Evolutionary conservation across 1,140 invertebrate species (phyloP).

Genomic region (Ylistrum balloti): DNA sequence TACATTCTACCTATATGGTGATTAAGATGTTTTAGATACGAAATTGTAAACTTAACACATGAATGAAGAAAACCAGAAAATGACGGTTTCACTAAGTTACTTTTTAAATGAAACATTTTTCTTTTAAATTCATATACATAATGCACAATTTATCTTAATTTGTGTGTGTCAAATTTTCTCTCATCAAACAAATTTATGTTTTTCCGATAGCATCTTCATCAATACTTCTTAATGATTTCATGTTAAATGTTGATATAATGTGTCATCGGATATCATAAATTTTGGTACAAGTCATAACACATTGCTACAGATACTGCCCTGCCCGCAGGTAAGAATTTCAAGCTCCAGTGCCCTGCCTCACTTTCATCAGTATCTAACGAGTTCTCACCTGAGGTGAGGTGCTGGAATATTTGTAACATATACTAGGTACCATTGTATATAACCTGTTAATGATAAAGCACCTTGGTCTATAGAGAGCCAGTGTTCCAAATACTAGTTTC

Average conservation of each 20-base stretch:
- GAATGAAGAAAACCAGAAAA: background rate
- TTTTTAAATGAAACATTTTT: background rate
- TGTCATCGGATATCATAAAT: background rate
- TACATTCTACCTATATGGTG: background rate
- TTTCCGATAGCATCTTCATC: background rate
- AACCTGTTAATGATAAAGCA: background rate
- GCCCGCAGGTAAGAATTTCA: background rate
- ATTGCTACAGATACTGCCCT: too few species aligned
- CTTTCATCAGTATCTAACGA: conserved; percentile 15
- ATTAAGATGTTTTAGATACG: too few species aligned
- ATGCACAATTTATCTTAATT: background rate
- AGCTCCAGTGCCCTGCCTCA: background rate
- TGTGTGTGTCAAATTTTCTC: background rate
- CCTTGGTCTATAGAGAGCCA: background rate
- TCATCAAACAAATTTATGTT: background rate
- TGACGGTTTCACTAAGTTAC: background rate
- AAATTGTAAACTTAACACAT: background rate
- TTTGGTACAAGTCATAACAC: background rate
- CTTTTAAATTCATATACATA: background rate
- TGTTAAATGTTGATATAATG: background rate
- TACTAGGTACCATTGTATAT: background rate
- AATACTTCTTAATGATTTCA: background rate
- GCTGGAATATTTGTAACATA: background rate
- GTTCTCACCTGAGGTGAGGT: background rate
- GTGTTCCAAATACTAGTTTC: background rate